phyloP scores from a whole-genome alignment of 2,888 invertebrate species.

The Heliconius cydno region DNA sequence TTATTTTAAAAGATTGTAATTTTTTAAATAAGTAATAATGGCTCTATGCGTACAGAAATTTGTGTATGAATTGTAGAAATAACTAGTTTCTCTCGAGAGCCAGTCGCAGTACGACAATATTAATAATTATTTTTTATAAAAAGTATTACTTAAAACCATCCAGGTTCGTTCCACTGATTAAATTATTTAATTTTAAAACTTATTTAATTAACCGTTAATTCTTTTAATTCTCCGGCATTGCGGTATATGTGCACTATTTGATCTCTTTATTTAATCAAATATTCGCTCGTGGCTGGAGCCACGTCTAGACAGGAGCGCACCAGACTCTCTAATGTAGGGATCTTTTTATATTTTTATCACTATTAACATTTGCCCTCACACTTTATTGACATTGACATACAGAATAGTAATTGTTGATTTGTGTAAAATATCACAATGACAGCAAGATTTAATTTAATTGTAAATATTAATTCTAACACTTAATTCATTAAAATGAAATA shows the following conservation, averaged over 20 bases:
- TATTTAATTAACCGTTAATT: neutral
- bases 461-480: neutral
- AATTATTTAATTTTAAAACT: neutral
- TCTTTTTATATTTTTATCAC: constrained; percentile 33
- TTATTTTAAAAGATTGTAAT: no score
- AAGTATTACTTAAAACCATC: no score
- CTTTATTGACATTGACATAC: constrained; percentile 6
- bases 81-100: no score
- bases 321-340: constrained; percentile 46
- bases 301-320: constrained; percentile 57
- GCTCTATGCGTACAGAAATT: no score
- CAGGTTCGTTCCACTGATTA: no score
- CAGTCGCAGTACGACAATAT: no score
- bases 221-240: no score
- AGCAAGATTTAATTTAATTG: neutral
- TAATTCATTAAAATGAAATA: neutral
- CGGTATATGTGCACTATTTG: constrained; percentile 33
- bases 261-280: constrained; percentile 76
- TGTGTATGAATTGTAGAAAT: no score
- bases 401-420: neutral
- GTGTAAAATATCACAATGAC: neutral
- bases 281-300: constrained; percentile 62
- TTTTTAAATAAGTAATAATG: no score
- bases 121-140: no score
- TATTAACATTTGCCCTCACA: constrained; percentile 16